phyloP scores from a whole-genome alignment of 2,888 invertebrate genomes.

The Oxytorus armatus region DNA sequence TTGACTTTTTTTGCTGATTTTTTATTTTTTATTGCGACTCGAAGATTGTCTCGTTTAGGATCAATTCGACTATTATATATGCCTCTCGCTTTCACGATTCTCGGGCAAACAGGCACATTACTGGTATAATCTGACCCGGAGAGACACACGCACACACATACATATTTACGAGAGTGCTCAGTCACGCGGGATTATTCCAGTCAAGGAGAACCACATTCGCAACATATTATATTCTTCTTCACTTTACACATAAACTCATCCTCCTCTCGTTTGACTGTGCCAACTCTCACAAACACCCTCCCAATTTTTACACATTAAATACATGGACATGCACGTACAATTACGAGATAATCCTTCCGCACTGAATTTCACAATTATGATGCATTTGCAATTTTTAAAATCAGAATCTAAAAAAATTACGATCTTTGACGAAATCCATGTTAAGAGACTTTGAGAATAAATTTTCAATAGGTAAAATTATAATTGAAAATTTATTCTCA shows the following conservation, averaged over 20 bases:
- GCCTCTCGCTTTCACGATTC: constrained; percentile 65
- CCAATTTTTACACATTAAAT: constrained; percentile 15
- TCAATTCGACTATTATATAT: constrained; percentile 49
- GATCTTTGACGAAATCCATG: too few species aligned
- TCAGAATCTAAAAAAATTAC: too few species aligned
- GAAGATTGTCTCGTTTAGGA: constrained; percentile 45
- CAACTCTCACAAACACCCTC: constrained; percentile 11
- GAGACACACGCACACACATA: constrained; percentile 27
- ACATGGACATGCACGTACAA: too few species aligned
- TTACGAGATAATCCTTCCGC: neutral
- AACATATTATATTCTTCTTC: constrained; percentile 70
- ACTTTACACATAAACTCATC: constrained; percentile 50
- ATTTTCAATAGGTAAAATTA: too few species aligned
- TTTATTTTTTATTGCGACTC: neutral
- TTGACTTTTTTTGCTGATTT: constrained; percentile 10
- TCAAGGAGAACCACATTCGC: constrained; percentile 81
- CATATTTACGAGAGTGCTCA: constrained; percentile 38
- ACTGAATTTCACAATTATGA: neutral
- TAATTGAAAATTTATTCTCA: too few species aligned
- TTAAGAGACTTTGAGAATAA: too few species aligned
- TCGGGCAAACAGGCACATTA: constrained; percentile 32
- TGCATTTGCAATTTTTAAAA: too few species aligned
- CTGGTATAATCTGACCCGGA: constrained; percentile 53
- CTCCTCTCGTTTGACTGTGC: constrained; percentile 36
- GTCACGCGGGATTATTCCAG: constrained; percentile 73